A percentile compares a stretch with the other conserved stretches of the same genome.
Conservation (phyloP, 2,888 invertebrate species). For the Metallyticus violacea region DNA sequence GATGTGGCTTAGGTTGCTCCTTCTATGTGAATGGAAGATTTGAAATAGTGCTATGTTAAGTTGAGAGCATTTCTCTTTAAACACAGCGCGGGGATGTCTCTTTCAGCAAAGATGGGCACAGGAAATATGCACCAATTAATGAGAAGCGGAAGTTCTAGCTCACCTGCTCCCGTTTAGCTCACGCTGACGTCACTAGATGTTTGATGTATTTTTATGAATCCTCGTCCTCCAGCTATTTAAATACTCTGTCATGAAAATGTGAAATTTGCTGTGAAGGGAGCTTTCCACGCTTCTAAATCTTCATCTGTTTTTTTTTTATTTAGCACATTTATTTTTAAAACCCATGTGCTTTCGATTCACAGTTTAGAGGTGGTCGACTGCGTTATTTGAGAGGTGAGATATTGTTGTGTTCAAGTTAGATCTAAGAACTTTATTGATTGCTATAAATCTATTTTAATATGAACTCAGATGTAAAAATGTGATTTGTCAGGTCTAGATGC, state of each 20-base stretch:
- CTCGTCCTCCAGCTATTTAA: neutral
- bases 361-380: too few species aligned
- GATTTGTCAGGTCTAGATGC: too few species aligned
- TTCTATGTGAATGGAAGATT: neutral
- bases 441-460: too few species aligned
- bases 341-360: too few species aligned
- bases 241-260: neutral
- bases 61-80: neutral
- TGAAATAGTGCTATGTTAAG: too few species aligned
- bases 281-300: neutral
- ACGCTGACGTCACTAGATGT: neutral
- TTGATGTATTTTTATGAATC: neutral
- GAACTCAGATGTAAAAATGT: too few species aligned
- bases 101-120: neutral
- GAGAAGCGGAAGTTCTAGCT: neutral
- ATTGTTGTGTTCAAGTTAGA: too few species aligned
- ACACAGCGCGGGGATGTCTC: neutral
- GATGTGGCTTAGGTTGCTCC: too few species aligned
- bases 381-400: too few species aligned
- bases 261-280: neutral
- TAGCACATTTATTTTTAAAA: too few species aligned
- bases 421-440: too few species aligned
- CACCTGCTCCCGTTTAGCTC: neutral
- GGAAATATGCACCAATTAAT: neutral
- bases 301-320: too few species aligned